phyloP scores from a whole-genome alignment of 2,797 vertebrate species.

The Poeciliopsis paucimaculata region DNA sequence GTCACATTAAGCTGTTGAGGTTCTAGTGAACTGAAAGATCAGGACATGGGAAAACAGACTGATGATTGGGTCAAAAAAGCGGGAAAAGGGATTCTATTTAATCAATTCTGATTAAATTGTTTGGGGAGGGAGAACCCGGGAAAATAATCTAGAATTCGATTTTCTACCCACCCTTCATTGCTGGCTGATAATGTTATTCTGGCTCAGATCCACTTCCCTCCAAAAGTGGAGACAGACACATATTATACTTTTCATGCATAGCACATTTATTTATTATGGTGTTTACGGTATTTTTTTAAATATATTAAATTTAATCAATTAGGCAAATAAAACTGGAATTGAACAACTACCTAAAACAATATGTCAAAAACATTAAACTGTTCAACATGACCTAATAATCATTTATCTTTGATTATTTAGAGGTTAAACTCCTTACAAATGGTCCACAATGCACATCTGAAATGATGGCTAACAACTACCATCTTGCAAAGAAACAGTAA shows the following conservation, averaged over 20 bases:
- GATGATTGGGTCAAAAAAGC: background rate
- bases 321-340: constrained; percentile 13
- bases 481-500: background rate
- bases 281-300: constrained; percentile 56
- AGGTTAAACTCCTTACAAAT: constrained; percentile 14
- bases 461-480: background rate
- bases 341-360: background rate
- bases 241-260: background rate
- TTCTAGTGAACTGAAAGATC: background rate
- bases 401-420: background rate
- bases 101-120: background rate
- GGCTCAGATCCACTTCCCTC: constrained; percentile 39
- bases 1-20: background rate
- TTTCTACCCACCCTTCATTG: constrained; percentile 17
- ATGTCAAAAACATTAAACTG: background rate
- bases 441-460: constrained; percentile 24
- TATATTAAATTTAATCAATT: constrained; percentile 24
- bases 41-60: background rate
- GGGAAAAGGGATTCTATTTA: background rate
- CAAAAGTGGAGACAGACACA: background rate
- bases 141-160: constrained; percentile 48
- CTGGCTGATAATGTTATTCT: constrained; percentile 50
- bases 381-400: background rate
- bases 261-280: background rate
- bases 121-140: constrained; percentile 8